Percentiles rank a stretch among this genome's conserved stretches.
phyloP scores from a whole-genome alignment of 2,888 invertebrate species.

The Epiblema foenella region DNA sequence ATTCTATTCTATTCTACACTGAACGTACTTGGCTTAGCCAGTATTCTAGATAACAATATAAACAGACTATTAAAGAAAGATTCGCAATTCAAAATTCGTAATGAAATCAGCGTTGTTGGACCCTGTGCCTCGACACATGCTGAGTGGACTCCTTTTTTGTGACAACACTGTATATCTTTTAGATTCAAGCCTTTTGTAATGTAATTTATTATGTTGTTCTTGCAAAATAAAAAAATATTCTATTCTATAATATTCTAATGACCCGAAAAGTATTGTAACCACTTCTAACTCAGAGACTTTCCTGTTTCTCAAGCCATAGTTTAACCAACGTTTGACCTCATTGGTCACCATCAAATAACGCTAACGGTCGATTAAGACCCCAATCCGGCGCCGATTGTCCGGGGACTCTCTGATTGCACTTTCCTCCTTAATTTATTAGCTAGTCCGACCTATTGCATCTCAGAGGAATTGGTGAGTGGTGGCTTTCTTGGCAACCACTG shows the following conservation, averaged over 20 bases:
- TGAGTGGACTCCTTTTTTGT: too few relatives aligned
- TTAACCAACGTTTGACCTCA: conserved; percentile 23
- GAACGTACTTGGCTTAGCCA: too few relatives aligned
- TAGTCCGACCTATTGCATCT: conserved; percentile 26
- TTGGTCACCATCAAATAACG: conserved; percentile 29
- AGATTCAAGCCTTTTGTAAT: too few relatives aligned
- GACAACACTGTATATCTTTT: too few relatives aligned
- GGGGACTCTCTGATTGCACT: conserved; percentile 34
- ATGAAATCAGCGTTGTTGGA: too few relatives aligned
- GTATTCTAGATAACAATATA: background rate
- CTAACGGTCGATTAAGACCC: conserved; percentile 31
- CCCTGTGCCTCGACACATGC: too few relatives aligned
- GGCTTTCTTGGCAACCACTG: background rate
- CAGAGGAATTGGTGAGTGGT: conserved; percentile 13
- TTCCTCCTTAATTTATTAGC: conserved; percentile 33
- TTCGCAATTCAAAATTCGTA: too few relatives aligned
- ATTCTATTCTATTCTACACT: too few relatives aligned
- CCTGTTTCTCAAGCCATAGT: conserved; percentile 1
- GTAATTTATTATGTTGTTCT: too few relatives aligned
- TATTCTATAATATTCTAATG: too few relatives aligned
- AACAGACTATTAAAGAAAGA: background rate
- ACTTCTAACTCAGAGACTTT: too few relatives aligned
- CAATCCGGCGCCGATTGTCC: conserved; percentile 27
- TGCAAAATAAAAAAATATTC: too few relatives aligned
- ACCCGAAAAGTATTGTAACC: background rate